A percentile compares a stretch with the other conserved stretches of the same genome.
Evolutionary conservation across 1,140 invertebrate genomes (phyloP).

Genomic region (Drosophila sturtevanti): DNA sequence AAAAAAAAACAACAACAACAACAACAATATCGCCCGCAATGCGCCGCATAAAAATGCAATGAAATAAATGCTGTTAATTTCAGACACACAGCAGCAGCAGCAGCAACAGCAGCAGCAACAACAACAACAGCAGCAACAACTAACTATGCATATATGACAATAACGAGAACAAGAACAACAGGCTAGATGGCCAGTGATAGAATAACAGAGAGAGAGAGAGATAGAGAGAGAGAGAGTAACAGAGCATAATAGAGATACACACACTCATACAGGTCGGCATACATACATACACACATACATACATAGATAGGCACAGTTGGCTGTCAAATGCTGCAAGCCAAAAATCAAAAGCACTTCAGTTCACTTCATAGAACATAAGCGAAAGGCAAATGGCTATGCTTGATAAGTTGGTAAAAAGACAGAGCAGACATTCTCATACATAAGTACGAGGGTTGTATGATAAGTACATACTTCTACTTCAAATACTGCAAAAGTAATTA

Average conservation of each 20-base stretch:
- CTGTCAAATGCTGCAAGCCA: conserved; percentile 50
- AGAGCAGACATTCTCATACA: background rate
- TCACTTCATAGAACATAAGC: conserved; percentile 18
- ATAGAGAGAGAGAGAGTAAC: conserved; percentile 3
- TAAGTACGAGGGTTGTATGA: background rate
- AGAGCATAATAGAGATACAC: conserved; percentile 34
- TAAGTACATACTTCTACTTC: too few relatives aligned
- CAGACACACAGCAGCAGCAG: too few relatives aligned
- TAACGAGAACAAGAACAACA: background rate
- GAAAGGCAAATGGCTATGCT: conserved; percentile 6
- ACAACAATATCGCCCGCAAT: conserved; percentile 38
- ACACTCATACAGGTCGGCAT: conserved; percentile 27
- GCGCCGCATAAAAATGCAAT: conserved; percentile 59
- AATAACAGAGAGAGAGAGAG: too few relatives aligned
- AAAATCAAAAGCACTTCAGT: conserved; percentile 52
- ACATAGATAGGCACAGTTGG: conserved; percentile 43
- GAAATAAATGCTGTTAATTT: conserved; percentile 79
- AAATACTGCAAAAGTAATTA: too few relatives aligned
- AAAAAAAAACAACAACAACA: background rate
- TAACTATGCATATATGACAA: background rate
- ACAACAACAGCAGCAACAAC: background rate
- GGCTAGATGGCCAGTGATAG: too few relatives aligned
- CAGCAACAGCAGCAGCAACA: background rate
- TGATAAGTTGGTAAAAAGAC: background rate
- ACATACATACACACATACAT: conserved; percentile 9